phyloP scores from a whole-genome alignment of 2,888 invertebrate genomes.

The Argyresthia goedartella region DNA sequence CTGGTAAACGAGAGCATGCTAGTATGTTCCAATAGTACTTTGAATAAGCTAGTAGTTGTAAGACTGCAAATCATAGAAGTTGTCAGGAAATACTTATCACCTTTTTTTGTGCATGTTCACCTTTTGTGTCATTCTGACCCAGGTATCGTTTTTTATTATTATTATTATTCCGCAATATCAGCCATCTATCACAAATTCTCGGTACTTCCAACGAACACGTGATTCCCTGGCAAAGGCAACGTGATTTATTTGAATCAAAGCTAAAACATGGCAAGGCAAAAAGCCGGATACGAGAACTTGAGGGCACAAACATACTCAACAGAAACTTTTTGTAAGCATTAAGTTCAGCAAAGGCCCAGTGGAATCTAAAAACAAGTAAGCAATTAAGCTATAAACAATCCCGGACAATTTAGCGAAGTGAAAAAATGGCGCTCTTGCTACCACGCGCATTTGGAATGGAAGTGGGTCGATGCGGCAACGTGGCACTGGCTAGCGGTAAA shows the following conservation, averaged over 20 bases:
- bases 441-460: conserved; percentile 29
- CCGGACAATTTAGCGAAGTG: conserved; percentile 37
- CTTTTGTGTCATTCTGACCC: too few relatives aligned
- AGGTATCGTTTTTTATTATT: too few relatives aligned
- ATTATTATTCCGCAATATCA: too few relatives aligned
- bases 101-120: too few relatives aligned
- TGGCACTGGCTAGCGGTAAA: conserved; percentile 39
- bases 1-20: too few relatives aligned
- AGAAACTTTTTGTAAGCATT: background rate
- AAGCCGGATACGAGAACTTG: background rate
- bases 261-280: background rate
- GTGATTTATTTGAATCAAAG: background rate
- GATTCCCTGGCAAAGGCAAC: background rate
- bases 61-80: too few relatives aligned
- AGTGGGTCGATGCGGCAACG: conserved; percentile 44
- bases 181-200: too few relatives aligned
- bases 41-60: too few relatives aligned
- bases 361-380: background rate
- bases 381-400: conserved; percentile 22
- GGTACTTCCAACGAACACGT: background rate
- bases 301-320: background rate
- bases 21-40: too few relatives aligned
- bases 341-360: background rate
- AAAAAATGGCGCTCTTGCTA: conserved; percentile 26
- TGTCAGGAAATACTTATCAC: too few relatives aligned